Percentiles rank a stretch among this genome's conserved stretches.
Conservation (phyloP, 1,140 invertebrate genomes). For the Drosophila insularis region DNA sequence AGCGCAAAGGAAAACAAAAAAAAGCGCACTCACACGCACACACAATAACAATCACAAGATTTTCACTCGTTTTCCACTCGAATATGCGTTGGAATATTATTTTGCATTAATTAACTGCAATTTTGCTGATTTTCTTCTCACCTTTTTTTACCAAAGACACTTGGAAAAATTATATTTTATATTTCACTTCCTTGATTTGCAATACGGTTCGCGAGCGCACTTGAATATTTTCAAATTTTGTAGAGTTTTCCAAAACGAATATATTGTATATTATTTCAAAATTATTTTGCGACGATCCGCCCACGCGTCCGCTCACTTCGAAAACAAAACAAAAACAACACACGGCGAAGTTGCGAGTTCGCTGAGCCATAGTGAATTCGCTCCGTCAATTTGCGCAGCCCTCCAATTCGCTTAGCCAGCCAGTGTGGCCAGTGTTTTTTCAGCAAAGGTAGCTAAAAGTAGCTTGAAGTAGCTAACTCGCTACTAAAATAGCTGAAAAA, state of each 20-base stretch:
- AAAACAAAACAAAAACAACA: conserved; percentile 1
- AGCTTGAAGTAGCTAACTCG: no score
- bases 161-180: not conserved
- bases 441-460: no score
- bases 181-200: not conserved
- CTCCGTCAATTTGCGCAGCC: no score
- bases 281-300: not conserved
- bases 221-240: conserved; percentile 2
- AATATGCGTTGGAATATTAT: not conserved
- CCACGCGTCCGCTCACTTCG: conserved; percentile 3
- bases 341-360: no score
- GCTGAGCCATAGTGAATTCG: no score
- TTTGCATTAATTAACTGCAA: not conserved
- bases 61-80: not conserved
- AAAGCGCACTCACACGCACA: not conserved
- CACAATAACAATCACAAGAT: not conserved
- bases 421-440: no score
- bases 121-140: not conserved
- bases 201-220: not conserved
- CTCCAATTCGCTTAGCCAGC: no score
- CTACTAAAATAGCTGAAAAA: no score
- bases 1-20: conserved; percentile 29
- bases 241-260: not conserved
- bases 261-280: not conserved
- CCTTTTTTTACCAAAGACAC: not conserved